Conservation (phyloP, 2,797 vertebrate species). For the Darevskia mixta region DNA sequence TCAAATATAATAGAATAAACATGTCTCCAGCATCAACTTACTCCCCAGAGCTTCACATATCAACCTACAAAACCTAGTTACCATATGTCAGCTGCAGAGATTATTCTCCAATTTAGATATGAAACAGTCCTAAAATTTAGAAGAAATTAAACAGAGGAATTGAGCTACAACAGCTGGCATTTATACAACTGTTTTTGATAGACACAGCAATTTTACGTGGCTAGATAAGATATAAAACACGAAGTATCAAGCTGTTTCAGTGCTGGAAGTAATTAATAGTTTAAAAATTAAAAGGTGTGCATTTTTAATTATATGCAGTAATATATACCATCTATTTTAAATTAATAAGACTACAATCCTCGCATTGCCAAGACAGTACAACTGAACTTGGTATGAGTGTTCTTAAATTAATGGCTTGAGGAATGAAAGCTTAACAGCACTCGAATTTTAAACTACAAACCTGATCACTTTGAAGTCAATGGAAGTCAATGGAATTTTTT, state of each 20-base stretch:
- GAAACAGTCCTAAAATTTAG: neutral
- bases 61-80: neutral
- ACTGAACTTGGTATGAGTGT: neutral
- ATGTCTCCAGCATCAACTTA: neutral
- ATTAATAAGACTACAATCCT: neutral
- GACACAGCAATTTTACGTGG: neutral
- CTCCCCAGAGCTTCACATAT: neutral
- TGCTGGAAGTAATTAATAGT: neutral
- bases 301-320: neutral
- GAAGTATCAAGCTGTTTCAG: neutral
- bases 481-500: neutral
- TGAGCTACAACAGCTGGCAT: neutral
- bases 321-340: neutral
- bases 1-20: neutral
- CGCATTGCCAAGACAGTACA: neutral
- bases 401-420: neutral
- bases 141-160: neutral
- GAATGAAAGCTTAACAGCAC: neutral
- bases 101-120: neutral
- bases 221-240: neutral
- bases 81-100: neutral
- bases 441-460: slow-evolving; percentile 7
- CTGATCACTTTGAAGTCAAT: slow-evolving; percentile 12
- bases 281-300: neutral
- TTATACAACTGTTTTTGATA: neutral